These are phyloP conservation scores for Etheostoma spectabile DNA, from an alignment of 2,113 vertebrate species.

Conservation along the genomic window DNA sequence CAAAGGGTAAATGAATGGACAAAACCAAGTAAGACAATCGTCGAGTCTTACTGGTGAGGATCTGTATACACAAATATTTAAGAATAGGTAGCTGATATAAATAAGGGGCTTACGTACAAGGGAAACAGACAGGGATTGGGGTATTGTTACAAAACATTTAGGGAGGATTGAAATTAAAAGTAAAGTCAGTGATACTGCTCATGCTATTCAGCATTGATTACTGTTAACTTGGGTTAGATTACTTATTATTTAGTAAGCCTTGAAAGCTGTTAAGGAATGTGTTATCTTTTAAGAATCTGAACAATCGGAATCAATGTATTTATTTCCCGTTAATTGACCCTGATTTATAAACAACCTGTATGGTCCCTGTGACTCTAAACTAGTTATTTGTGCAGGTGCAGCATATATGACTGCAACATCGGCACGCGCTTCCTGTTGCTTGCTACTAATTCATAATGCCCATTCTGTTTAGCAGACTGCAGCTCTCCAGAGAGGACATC, in stretches of 20 bases:
- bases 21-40: neutral
- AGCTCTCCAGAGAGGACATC: slow-evolving; percentile 75
- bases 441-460: slow-evolving; percentile 49
- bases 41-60: neutral
- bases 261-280: slow-evolving; percentile 15
- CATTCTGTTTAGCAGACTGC: slow-evolving; percentile 62
- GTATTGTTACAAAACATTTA: slow-evolving; percentile 21
- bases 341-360: neutral
- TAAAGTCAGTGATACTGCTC: slow-evolving; percentile 92
- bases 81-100: neutral
- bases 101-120: slow-evolving; percentile 3
- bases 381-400: slow-evolving; percentile 2
- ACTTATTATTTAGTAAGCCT: slow-evolving; percentile 13
- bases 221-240: neutral
- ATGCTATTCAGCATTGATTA: slow-evolving; percentile 54
- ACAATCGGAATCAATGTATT: neutral
- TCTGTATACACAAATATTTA: slow-evolving; percentile 8
- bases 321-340: neutral
- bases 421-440: slow-evolving; percentile 31
- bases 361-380: slow-evolving; percentile 4
- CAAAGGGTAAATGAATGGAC: neutral
- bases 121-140: neutral
- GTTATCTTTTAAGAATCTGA: neutral
- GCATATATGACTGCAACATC: slow-evolving; percentile 2
- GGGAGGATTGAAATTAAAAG: slow-evolving; percentile 17